Evolutionary conservation across 53 echinoderm and acorn worm species (phyloP).

Genomic region (Echinarachnius parma): DNA sequence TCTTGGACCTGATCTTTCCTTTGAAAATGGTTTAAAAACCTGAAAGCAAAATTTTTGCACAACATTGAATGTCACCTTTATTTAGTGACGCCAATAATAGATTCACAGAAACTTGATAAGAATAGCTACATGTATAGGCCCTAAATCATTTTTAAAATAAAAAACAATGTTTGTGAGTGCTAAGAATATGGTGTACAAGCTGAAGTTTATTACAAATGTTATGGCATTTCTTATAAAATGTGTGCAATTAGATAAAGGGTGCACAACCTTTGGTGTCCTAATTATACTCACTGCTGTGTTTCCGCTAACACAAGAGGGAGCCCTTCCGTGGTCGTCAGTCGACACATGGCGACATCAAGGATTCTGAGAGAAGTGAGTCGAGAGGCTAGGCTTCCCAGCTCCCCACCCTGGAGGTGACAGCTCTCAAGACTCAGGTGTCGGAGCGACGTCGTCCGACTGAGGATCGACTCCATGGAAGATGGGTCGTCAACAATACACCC

Average conservation of each 20-base stretch:
- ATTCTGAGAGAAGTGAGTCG: conserved; percentile 41
- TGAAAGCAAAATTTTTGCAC: too few relatives aligned
- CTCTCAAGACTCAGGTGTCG: conserved; percentile 77
- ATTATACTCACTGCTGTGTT: conserved; percentile 35
- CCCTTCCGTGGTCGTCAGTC: conserved; percentile 34
- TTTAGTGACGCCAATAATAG: too few relatives aligned
- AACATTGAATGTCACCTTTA: too few relatives aligned
- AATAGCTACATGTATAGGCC: too few relatives aligned
- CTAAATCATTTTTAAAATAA: too few relatives aligned
- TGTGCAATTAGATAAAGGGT: too few relatives aligned
- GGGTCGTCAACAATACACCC: conserved; percentile 54
- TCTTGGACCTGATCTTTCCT: too few relatives aligned
- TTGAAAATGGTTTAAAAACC: too few relatives aligned
- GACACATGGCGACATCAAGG: conserved; percentile 80
- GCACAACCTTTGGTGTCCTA: too few relatives aligned
- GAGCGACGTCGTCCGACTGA: conserved; percentile 52
- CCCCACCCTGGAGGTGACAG: conserved; percentile 46
- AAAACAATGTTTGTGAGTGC: too few relatives aligned
- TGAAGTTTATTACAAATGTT: background rate
- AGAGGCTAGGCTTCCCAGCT: conserved; percentile 29
- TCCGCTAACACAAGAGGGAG: conserved; percentile 18
- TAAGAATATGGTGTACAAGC: background rate
- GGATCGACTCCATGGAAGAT: conserved; percentile 41
- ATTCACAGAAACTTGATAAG: too few relatives aligned
- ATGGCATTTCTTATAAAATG: too few relatives aligned